Percentiles rank a stretch among this genome's conserved stretches.
phyloP scores from a whole-genome alignment of 2,797 vertebrate genomes.

The Microctenopoma steveboyesi region DNA sequence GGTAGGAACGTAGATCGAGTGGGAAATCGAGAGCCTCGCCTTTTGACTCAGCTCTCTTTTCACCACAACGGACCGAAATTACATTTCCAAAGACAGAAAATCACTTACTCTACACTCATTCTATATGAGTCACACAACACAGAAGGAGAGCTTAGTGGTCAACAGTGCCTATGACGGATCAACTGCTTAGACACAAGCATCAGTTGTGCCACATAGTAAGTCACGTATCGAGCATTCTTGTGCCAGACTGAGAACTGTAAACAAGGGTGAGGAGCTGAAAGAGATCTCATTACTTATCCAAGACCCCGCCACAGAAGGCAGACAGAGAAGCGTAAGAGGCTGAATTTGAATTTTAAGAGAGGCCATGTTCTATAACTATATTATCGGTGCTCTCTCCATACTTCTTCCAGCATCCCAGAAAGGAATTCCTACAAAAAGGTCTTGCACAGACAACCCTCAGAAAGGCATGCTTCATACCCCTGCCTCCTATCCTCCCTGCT shows the following conservation, averaged over 20 bases:
- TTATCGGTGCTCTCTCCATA: constrained; percentile 64
- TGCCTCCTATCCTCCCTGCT: constrained; percentile 61
- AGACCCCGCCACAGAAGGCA: constrained; percentile 48
- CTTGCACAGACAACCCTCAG: constrained; percentile 67
- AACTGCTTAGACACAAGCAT: constrained; percentile 67
- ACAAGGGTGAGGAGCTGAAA: constrained; percentile 40
- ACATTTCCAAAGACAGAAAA: constrained; percentile 18
- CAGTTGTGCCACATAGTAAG: constrained; percentile 59
- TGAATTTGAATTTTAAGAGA: constrained; percentile 65
- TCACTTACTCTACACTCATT: constrained; percentile 6
- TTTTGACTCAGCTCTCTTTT: too few relatives aligned
- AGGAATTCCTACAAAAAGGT: constrained; percentile 73
- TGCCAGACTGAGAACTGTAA: constrained; percentile 60
- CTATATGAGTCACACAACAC: constrained; percentile 24
- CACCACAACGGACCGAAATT: too few relatives aligned
- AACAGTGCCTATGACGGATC: constrained; percentile 53
- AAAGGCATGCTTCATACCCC: constrained; percentile 60
- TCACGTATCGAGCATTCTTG: constrained; percentile 46
- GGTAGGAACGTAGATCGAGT: too few relatives aligned
- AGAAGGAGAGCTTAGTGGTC: constrained; percentile 41
- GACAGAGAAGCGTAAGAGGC: constrained; percentile 71
- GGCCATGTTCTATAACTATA: constrained; percentile 65
- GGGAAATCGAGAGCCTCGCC: too few relatives aligned
- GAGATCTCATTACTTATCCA: constrained; percentile 38
- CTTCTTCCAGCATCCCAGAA: constrained; percentile 65